Base-by-base conservation (phyloP, 2,888 invertebrate species). In the Epistrophella euchroma region DNA sequence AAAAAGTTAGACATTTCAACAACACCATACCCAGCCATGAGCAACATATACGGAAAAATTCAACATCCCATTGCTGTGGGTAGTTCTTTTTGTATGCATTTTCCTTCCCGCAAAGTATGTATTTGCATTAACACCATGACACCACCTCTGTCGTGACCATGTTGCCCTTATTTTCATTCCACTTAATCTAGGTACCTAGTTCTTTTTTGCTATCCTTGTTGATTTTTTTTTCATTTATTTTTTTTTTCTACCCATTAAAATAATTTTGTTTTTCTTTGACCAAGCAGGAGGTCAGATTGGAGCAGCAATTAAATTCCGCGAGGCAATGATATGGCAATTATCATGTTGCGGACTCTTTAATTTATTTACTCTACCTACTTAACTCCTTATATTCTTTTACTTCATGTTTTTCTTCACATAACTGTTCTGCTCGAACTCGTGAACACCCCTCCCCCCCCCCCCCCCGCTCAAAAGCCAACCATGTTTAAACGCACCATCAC, bases 21-120 rank as follows among this genome's bases (percentile, higher is more conserved):
- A 60, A 58, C 32, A 19, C 11, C 89, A 90, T 88, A 89, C 88
- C 88, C 89, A 88, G 89, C 89, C 90, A 22, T 45, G 1, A 43
- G 43, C 0, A 5, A 88, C 90, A 90, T 77, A 84, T 75, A 88
- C 89, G 89, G 89, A 90, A 91, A 91, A 90, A 89, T 90, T 89
- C 89, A 90, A 89, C 75, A 85, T 68, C 79, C 68, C 58, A 50
- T 22, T 62, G 17, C 15, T 2, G 7, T 40, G 9, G n/a, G n/a
- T 19, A 45, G 50, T 55, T 25, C 25, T 28, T 3, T 28, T n/a
- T 52, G 9, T 40, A 13, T 56, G 13, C 22, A 56, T 60, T 60
- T 71, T 45, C 7, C 10, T 72, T 66, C 15, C 22, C 68, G n/a
- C 37, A 68, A 52, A 68, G 22, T 19, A 56, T 68, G 76, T 73